These are phyloP conservation scores for Urosaurus nigricauda DNA, from an alignment of 2,797 vertebrate genomes.

Conservation along the genomic window DNA sequence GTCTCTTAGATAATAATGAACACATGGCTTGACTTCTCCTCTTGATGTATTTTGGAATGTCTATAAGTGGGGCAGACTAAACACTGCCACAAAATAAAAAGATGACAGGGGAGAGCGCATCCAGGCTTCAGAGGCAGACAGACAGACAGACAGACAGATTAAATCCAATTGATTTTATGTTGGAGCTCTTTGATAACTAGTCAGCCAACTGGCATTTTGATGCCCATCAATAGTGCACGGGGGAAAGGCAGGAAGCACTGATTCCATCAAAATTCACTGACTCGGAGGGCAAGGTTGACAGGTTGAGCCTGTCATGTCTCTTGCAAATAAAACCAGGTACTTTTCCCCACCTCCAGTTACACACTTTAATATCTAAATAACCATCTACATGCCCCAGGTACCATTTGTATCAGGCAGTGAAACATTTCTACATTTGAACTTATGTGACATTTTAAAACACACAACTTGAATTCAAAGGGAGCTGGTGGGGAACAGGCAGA, in stretches of 20 bases:
- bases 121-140: conserved; percentile 12
- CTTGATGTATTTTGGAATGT: conserved; percentile 22
- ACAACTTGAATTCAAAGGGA: not conserved
- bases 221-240: not conserved
- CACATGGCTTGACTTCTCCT: not conserved
- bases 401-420: not conserved
- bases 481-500: conserved; percentile 8
- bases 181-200: conserved; percentile 18
- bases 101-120: not conserved
- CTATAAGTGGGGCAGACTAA: conserved; percentile 17
- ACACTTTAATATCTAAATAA: not conserved
- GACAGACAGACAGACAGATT: conserved; percentile 29
- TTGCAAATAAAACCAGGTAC: conserved; percentile 28
- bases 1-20: conserved; percentile 11
- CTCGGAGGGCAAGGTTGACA: not conserved
- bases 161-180: conserved; percentile 42
- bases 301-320: not conserved
- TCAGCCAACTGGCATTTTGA: conserved; percentile 39
- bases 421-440: conserved; percentile 24
- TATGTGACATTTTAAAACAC: not conserved
- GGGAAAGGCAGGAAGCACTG: conserved; percentile 41
- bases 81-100: conserved; percentile 30
- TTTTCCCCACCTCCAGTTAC: conserved; percentile 7
- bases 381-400: conserved; percentile 15
- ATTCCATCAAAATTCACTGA: conserved; percentile 43